These are phyloP conservation scores for Nannoperca australis DNA, from an alignment of 2,797 vertebrate genomes.

Conservation along the genomic window DNA sequence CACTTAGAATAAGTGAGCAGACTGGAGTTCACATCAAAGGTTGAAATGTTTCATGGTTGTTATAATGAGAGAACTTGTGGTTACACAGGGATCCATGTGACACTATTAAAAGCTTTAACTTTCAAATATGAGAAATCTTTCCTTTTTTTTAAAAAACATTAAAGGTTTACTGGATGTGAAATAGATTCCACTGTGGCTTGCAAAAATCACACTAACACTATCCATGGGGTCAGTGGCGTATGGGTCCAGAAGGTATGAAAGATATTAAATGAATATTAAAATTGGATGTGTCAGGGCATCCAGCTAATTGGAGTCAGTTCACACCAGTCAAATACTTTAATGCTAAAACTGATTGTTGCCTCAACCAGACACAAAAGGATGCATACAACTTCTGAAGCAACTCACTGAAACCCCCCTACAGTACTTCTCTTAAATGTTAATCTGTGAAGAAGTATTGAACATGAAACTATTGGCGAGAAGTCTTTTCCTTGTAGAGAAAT, in stretches of 20 bases:
- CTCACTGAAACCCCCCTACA: not conserved
- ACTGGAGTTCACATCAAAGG: conserved; percentile 69
- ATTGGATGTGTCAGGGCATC: not conserved
- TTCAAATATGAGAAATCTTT: conserved; percentile 32
- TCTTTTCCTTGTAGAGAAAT: not conserved
- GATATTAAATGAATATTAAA: conserved; percentile 7
- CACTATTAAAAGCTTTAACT: conserved; percentile 39
- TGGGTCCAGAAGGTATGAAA: conserved; percentile 4
- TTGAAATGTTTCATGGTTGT: conserved; percentile 59
- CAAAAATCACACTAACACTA: not conserved
- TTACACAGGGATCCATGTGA: conserved; percentile 47
- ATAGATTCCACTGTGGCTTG: conserved; percentile 6
- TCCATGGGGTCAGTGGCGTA: not conserved
- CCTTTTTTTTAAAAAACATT: conserved; percentile 9
- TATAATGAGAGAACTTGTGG: conserved; percentile 60
- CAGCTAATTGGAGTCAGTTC: not conserved
- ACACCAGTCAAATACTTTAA: not conserved
- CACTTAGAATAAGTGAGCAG: conserved; percentile 61
- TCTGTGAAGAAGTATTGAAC: not conserved
- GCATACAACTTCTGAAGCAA: not conserved
- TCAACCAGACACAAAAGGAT: conserved; percentile 6
- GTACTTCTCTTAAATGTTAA: conserved; percentile 1
- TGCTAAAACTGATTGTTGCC: not conserved
- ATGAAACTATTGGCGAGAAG: too few species aligned
- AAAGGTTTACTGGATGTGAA: conserved; percentile 5